These are phyloP conservation scores for Phoebastria nigripes DNA, from an alignment of 2,797 vertebrate species.

Conservation along the genomic window DNA sequence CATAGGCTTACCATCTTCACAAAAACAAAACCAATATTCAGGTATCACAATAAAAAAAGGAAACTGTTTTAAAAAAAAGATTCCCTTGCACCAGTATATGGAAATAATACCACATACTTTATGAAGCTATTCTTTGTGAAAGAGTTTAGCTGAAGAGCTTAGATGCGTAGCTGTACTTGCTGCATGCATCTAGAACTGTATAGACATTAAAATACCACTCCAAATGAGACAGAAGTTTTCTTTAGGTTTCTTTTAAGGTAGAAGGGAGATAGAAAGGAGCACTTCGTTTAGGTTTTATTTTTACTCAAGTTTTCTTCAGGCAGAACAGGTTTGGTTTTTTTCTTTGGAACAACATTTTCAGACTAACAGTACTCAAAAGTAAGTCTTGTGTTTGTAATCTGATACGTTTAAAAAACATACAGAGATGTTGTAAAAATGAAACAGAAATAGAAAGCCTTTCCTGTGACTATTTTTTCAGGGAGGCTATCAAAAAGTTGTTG, in stretches of 20 bases:
- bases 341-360: neutral
- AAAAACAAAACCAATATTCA: neutral
- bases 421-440: neutral
- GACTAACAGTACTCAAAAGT: neutral
- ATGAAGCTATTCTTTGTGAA: neutral
- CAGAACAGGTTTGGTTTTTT: neutral
- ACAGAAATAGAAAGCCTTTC: neutral
- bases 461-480: neutral
- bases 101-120: neutral
- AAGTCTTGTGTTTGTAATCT: neutral
- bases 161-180: neutral
- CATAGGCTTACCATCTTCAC: slow-evolving; percentile 96
- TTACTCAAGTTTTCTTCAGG: neutral
- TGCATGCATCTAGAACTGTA: neutral
- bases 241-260: neutral
- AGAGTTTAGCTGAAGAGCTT: neutral
- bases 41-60: neutral
- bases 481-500: neutral
- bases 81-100: neutral
- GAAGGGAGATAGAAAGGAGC: rapidly evolving
- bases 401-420: rapidly evolving
- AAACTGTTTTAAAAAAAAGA: neutral
- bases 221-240: neutral
- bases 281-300: neutral
- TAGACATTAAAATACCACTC: rapidly evolving